Conservation (phyloP, 2,888 invertebrate species). For the Ctena decussata region DNA sequence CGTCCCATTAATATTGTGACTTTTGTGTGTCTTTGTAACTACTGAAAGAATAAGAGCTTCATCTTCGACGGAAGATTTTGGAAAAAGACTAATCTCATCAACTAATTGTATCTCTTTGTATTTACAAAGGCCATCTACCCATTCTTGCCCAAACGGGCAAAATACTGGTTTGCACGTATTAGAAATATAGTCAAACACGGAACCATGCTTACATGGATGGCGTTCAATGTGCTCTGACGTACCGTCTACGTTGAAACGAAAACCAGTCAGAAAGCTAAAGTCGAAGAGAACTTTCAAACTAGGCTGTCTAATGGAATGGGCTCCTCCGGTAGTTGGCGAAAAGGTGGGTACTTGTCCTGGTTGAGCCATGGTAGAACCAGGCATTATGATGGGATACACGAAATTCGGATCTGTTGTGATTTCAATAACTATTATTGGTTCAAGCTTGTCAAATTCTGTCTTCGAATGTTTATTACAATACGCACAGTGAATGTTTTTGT, state of each 20-base stretch:
- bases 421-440: background rate
- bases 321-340: background rate
- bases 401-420: background rate
- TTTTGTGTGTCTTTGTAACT: background rate
- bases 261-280: background rate
- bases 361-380: background rate
- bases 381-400: background rate
- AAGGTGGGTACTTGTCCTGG: background rate
- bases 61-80: background rate
- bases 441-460: background rate
- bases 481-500: conserved; percentile 17
- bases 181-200: background rate
- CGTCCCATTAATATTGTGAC: background rate
- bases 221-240: background rate
- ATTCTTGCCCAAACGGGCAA: background rate
- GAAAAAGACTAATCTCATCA: background rate
- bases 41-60: background rate
- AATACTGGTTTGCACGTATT: background rate
- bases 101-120: background rate
- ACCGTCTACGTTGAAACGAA: background rate
- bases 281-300: background rate
- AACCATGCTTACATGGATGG: background rate
- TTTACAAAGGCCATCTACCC: background rate
- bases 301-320: background rate
- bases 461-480: background rate